Percentiles rank a stretch among this genome's conserved stretches.
Conservation (phyloP, 2,797 vertebrate genomes). For the Botia almorhae region DNA sequence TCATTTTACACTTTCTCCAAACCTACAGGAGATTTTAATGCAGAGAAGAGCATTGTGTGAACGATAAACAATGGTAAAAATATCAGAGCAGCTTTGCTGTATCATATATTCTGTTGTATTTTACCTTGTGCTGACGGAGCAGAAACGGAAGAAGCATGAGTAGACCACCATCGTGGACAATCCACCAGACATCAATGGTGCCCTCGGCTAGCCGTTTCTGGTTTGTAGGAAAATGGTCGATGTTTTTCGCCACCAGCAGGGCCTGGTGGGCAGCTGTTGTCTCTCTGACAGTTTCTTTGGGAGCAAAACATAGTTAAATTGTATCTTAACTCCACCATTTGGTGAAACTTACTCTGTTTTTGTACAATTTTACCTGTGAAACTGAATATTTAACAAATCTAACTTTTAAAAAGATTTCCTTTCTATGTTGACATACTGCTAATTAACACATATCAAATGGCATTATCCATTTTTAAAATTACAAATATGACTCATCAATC, state of each 20-base stretch:
- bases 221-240: conserved; percentile 88
- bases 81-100: neutral
- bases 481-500: too few species aligned
- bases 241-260: conserved; percentile 92
- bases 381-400: too few species aligned
- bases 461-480: too few species aligned
- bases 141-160: conserved; percentile 96
- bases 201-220: conserved; percentile 85
- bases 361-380: too few species aligned
- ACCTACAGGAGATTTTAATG: conserved; percentile 76
- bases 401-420: too few species aligned
- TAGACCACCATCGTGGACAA: conserved; percentile 94
- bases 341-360: too few species aligned
- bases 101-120: neutral
- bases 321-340: neutral
- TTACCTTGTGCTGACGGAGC: conserved; percentile 92
- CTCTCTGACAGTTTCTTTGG: conserved; percentile 89
- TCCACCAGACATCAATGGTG: conserved; percentile 95
- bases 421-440: too few species aligned
- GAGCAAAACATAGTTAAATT: neutral
- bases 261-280: conserved; percentile 92
- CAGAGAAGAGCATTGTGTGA: neutral
- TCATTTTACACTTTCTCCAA: conserved; percentile 94
- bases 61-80: neutral
- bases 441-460: too few species aligned